These are phyloP conservation scores for Marasmarcha lunaedactyla DNA, from an alignment of 2,888 invertebrate genomes.

Conservation along the genomic window DNA sequence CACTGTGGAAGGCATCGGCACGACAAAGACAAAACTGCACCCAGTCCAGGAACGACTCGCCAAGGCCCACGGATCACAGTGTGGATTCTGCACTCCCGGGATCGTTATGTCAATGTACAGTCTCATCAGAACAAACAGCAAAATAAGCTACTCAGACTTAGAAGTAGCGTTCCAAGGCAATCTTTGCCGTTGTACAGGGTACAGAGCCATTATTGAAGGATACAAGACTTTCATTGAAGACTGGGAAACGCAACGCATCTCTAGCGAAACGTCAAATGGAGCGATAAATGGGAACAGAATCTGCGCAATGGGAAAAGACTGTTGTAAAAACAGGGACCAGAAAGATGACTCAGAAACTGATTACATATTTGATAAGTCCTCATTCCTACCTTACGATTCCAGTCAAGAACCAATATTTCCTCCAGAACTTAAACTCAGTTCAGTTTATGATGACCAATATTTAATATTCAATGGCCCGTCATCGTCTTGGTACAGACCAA, in stretches of 20 bases:
- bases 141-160: constrained; percentile 70
- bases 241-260: constrained; percentile 69
- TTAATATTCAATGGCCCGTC: constrained; percentile 59
- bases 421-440: constrained; percentile 77
- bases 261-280: constrained; percentile 22
- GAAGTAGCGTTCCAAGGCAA: constrained; percentile 82
- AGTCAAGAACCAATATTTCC: constrained; percentile 89
- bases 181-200: constrained; percentile 88
- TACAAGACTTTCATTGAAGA: constrained; percentile 82
- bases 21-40: constrained; percentile 77
- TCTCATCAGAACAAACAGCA: constrained; percentile 71
- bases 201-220: constrained; percentile 87
- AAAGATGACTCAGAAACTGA: constrained; percentile 52
- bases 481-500: constrained; percentile 79
- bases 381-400: constrained; percentile 77
- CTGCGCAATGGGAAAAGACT: constrained; percentile 74
- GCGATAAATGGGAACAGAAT: constrained; percentile 24
- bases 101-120: constrained; percentile 94
- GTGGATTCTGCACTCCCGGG: constrained; percentile 90
- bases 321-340: constrained; percentile 67
- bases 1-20: constrained; percentile 89
- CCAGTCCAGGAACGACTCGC: constrained; percentile 87
- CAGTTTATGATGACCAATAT: constrained; percentile 69
- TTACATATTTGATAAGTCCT: constrained; percentile 69
- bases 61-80: constrained; percentile 88